Evolutionary conservation across 2,113 vertebrate genomes (phyloP), one percentile per base, ranked within the genome.

Genomic region (Dromas ardeola): DNA sequence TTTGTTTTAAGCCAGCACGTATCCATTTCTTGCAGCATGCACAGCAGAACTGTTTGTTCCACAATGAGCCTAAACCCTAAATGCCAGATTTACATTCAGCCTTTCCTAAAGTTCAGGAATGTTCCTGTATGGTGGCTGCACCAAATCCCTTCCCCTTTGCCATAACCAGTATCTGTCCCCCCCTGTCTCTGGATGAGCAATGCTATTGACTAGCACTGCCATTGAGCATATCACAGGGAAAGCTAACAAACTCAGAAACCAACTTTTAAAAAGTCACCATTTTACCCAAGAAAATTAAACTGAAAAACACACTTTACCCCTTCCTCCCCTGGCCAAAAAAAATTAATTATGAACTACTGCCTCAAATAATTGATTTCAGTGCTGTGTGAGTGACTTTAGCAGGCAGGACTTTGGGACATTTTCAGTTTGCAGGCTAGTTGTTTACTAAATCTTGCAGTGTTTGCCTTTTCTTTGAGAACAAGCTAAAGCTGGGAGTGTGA

Each of bases 381-480:
- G 42, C 50, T 81, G 8, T 59, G 13, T 55, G 38, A 61, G 42
- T 61, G 36, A 76, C 42, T 92, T 86, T 82, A 77, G 27, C 34
- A 92, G 74, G 43, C 73, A 66, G 81, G 29, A 65, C 61, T 80
- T 45, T 5, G 70, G 83, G 90, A 74, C 3, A 11, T 91, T 96
- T 95, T 91, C 53, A 45, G 27, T 79, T 89, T 95, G 49, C 58
- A 82, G 56, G 21, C 53, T 82, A 49, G 76, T 78, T 97, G 95
- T 97, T 96, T 97, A 95, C 82, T 84, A 45, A 81, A 72, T 90
- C 78, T 89, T 94, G 74, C 73, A 91, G 43, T 42, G 38, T 96
- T 96, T 96, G 79, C 76, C 71, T 83, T 86, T 87, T 90, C 38
- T 72, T 86, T 84, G 65, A 91, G 88, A 93, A 72, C 62, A 90